Base-by-base conservation (phyloP, 2,888 invertebrate species). In the Tortricodes alternella region DNA sequence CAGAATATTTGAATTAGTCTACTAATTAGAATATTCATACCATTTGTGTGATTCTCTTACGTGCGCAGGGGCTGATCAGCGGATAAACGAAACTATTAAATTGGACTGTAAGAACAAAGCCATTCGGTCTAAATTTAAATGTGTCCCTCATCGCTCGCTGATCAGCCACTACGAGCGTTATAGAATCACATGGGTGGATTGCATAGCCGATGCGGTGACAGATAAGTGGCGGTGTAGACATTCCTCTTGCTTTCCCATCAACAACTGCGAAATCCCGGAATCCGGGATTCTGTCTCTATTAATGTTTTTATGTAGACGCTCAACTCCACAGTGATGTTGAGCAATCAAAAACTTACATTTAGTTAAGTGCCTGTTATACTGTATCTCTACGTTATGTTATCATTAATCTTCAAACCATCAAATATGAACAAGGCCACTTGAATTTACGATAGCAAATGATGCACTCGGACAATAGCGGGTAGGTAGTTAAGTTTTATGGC, bases 391-490 rank as follows among this genome's bases (percentile, higher is more conserved):
- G 24, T 24, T 24, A 6, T 41, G 41, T 43, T 35, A 27, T 57
- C 51, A 55, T 51, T 50, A 58, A n/a, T n/a, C n/a, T n/a, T 68
- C 73, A 77, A 73, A 71, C 75, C 67, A 71, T 71, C 76, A 73
- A 76, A 77, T 73, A 78, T 71, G 68, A 73, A 78, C 66, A 70
- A 72, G 73, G 74, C 76, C 73, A 66, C 66, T 63, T 70, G 78
- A 76, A 81, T 85, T 84, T 79, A 85, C 69, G 76, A 71, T 68
- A 76, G 78, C 73, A 71, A 80, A 73, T 76, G 80, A 74, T 73
- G 71, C 74, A 67, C 65, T 78, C 79, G 75, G 68, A 72, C 69
- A 71, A 73, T 70, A 65, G 66, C 62, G 46, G 73, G 71, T 62
- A 43, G 73, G 71, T 62, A 73, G 73, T 75, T 75, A 75, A 74